Base-by-base conservation (phyloP, 1,140 invertebrate species). In the Bombus superbus region DNA sequence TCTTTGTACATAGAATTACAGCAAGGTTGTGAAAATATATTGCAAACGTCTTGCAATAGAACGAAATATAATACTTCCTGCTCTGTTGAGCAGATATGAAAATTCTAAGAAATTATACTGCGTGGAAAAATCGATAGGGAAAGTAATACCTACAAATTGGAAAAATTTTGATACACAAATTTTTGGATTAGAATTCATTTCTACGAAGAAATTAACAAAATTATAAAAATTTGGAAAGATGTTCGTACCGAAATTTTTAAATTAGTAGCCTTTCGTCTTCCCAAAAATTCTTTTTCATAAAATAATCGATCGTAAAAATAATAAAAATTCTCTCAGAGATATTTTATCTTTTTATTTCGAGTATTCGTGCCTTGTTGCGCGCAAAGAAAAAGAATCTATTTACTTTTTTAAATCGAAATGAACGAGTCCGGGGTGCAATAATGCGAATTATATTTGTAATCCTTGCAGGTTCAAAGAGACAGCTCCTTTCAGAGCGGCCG, bases 381-480 rank as follows among this genome's bases (percentile, higher is more conserved):
- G n/a, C n/a, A n/a, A 22, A 5, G 69, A 42, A 40, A 71, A 38
- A 38, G 4, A 28, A 28, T 28, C 15, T 66, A 15, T 77, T 85
- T 77, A 88, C 83, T 77, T 35, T 90, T 84, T 89, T 89, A 85
- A 83, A 89, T 81, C 88, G 85, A 87, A 75, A 85, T 75, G 90
- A 90, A 68, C 90, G 88, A 90, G 87, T 92, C 90, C 88, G 86
- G 89, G 91, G 89, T 92, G 90, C 93, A 87, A 94, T 84, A 85
- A 92, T 93, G 59, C 40, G 77, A 68, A 91, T 88, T 74, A 92
- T 87, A 81, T 92, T 92, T 94, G 71, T 95, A 92, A 93, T 95
- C 92, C 94, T 95, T 98, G 93, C 97, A 98, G 97, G 97, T 97
- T 97, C 97, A 98, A 97, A 97, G 97, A 98, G 96, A 97, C 97